Conservation (phyloP, 1,140 invertebrate genomes). For the Matsumurasca onukii region DNA sequence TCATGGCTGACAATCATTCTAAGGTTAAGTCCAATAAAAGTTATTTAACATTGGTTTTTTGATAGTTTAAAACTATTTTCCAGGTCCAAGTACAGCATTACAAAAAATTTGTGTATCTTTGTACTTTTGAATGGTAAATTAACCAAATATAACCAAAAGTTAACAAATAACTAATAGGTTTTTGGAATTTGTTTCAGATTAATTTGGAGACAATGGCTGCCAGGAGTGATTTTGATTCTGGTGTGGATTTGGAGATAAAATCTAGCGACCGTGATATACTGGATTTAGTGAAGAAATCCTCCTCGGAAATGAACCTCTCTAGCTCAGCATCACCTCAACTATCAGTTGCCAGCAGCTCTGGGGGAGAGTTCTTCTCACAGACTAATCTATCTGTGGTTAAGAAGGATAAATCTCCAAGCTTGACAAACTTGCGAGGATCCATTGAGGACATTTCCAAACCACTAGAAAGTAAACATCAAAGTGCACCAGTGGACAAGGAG, state of each 20-base stretch:
- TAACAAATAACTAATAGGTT: too few species aligned
- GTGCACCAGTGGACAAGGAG: too few species aligned
- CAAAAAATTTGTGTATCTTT: too few species aligned
- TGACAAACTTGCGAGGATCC: conserved; percentile 53
- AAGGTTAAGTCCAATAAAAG: too few species aligned
- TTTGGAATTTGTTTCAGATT: too few species aligned
- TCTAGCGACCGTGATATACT: conserved; percentile 27
- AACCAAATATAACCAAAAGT: too few species aligned
- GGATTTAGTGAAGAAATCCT: conserved; percentile 22
- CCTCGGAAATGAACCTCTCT: not conserved
- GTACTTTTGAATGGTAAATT: too few species aligned
- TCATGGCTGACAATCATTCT: too few species aligned
- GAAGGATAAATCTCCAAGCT: conserved; percentile 49
- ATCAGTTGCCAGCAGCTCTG: conserved; percentile 40
- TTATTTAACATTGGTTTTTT: too few species aligned
- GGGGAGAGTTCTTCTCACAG: conserved; percentile 38
- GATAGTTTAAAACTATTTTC: too few species aligned
- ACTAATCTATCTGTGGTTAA: conserved; percentile 20
- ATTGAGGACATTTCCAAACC: conserved; percentile 38
- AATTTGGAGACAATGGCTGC: conserved; percentile 26
- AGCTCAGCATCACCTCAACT: conserved; percentile 39
- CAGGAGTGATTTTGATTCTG: conserved; percentile 42
- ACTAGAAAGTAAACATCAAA: conserved; percentile 21
- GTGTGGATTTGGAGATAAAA: conserved; percentile 39
- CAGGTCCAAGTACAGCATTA: too few species aligned